Base-by-base conservation (phyloP, 2,888 invertebrate genomes). In the Epirrhoe tristata region DNA sequence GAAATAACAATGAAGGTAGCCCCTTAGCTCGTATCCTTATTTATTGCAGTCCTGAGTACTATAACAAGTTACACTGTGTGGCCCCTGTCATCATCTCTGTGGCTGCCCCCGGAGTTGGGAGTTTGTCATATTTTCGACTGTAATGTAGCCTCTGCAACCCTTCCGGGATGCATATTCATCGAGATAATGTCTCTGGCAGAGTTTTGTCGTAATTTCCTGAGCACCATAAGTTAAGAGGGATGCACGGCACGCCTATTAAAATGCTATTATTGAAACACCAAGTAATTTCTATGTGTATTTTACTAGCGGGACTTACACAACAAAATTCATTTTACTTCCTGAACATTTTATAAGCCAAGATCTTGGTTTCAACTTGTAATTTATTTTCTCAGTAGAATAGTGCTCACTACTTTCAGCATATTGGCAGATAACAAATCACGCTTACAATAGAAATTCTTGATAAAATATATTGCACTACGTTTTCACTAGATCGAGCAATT, bases 1-100 rank as follows among this genome's bases (percentile, higher is more conserved):
- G 92, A 91, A 92, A 92, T 86, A 92, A 92, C 91, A 91, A 92
- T 91, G 88, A 80, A 81, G 83, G 82, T 81, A 81, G 84, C 80
- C 84, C 84, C 84, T 83, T 81, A 81, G 82, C 80, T 84, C 81
- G 85, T 78, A 84, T 84, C 86, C 87, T 87, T 89, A 91, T 91
- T 91, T 90, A 91, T 90, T 81, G 81, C 80, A 80, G 86, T 77
- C 84, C 78, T 80, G 88, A 89, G 86, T 84, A 87, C 89, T 83
- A 85, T 88, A 85, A 84, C 72, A 67, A 66, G 70, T 67, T 58
- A 68, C 80, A 77, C 75, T 39, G 59, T 52, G 46, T 80, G 80
- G 82, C 77, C 81, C 80, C 81, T 85, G 84, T 86, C 88, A 86
- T 86, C 88, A 83, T 84, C 84, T 83, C 48, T 82, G 84, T 67